These are phyloP conservation scores for Galaxias olidus DNA, from an alignment of 2,797 vertebrate genomes.

Conservation along the genomic window DNA sequence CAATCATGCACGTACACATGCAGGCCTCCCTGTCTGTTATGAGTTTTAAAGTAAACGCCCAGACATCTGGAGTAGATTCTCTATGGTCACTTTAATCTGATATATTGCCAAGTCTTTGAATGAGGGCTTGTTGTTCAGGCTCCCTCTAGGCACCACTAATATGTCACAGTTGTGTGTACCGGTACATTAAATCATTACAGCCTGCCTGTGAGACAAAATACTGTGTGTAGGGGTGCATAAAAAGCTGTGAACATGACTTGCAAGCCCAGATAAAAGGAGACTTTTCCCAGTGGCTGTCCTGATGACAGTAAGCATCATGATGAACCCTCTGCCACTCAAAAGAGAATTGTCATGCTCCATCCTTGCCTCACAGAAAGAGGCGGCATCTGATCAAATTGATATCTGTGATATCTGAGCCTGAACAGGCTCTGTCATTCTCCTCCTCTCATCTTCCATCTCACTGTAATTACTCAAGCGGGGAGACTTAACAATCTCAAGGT, in stretches of 20 bases:
- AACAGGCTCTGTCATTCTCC: background rate
- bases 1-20: background rate
- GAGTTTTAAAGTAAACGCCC: background rate
- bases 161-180: background rate
- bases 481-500: background rate
- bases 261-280: too few species aligned
- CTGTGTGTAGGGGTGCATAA: too few species aligned
- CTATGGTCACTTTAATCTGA: background rate
- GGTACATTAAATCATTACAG: background rate
- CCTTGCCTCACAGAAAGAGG: background rate
- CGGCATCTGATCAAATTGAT: background rate
- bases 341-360: too few species aligned
- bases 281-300: too few species aligned
- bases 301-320: too few species aligned
- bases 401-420: too few species aligned
- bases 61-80: background rate
- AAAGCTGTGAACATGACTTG: too few species aligned
- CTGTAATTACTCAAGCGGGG: constrained; percentile 7
- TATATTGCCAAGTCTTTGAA: too few species aligned
- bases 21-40: background rate
- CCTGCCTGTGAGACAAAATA: too few species aligned
- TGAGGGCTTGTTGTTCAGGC: background rate
- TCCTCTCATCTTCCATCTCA: background rate
- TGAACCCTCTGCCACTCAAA: too few species aligned
- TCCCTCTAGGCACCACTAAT: background rate